Conservation (phyloP, 2,113 vertebrate species). For the Cacatua alba region DNA sequence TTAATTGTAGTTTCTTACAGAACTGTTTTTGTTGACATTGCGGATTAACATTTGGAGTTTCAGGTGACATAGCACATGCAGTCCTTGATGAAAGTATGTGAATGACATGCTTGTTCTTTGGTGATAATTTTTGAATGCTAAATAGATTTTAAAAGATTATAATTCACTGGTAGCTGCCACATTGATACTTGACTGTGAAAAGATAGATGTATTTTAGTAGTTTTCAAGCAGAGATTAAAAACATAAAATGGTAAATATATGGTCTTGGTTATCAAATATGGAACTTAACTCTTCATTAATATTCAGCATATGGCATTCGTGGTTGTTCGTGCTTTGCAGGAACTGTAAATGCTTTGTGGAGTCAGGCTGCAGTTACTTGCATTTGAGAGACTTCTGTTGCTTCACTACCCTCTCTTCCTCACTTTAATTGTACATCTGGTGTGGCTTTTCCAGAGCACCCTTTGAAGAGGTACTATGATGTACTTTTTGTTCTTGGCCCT, state of each 20-base stretch:
- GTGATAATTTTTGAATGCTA: background rate
- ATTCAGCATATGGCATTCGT: background rate
- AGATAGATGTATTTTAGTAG: background rate
- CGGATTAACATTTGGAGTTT: background rate
- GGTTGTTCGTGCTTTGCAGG: background rate
- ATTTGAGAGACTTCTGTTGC: background rate
- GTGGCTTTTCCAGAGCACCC: background rate
- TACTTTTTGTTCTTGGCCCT: background rate
- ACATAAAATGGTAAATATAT: background rate
- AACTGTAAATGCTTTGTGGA: background rate
- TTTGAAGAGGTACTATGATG: background rate
- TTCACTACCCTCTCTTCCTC: background rate
- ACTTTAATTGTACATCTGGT: background rate
- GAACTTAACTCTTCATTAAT: background rate
- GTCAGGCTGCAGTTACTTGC: background rate
- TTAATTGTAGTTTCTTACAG: background rate
- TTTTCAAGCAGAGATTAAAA: background rate
- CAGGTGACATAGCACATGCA: background rate
- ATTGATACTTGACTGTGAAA: background rate
- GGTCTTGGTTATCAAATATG: background rate
- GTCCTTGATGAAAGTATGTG: background rate
- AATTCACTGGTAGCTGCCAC: background rate
- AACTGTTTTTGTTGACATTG: background rate
- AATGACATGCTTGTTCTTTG: background rate
- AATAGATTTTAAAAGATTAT: background rate